These are phyloP conservation scores for Ormyrus nitidulus DNA, from an alignment of 2,888 invertebrate genomes.

Conservation along the genomic window DNA sequence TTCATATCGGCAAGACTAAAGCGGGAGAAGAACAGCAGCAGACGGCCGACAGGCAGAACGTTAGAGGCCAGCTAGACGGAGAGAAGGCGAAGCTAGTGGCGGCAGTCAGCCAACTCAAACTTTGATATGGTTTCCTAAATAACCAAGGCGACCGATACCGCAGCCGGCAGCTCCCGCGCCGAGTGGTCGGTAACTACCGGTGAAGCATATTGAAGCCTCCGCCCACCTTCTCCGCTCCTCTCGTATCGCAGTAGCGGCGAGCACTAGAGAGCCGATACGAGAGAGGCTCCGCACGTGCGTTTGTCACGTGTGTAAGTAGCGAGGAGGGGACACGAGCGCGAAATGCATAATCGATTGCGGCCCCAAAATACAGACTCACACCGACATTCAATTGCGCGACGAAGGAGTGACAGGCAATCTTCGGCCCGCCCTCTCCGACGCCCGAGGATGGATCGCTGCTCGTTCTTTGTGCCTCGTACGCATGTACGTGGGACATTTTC, in stretches of 20 bases:
- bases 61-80: constrained; percentile 39
- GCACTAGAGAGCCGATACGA: constrained; percentile 10
- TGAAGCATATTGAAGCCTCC: constrained; percentile 70
- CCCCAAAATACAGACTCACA: constrained; percentile 53
- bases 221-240: constrained; percentile 49
- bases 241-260: constrained; percentile 21
- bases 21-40: constrained; percentile 21
- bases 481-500: neutral
- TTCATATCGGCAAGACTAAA: constrained; percentile 53
- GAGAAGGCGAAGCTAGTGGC: constrained; percentile 48
- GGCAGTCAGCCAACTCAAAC: constrained; percentile 69
- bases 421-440: neutral
- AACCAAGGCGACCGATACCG: constrained; percentile 72
- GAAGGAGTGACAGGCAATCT: constrained; percentile 69
- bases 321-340: constrained; percentile 57
- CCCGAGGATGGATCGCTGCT: neutral
- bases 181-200: constrained; percentile 70
- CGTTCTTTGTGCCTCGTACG: neutral
- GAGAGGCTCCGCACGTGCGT: constrained; percentile 63
- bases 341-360: constrained; percentile 61
- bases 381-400: constrained; percentile 34
- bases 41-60: constrained; percentile 4
- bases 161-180: constrained; percentile 57
- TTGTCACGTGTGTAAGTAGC: constrained; percentile 62
- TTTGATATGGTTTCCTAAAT: constrained; percentile 73